These are phyloP conservation scores for Metopolophium dirhodum DNA, from an alignment of 1,140 invertebrate species.

Conservation along the genomic window DNA sequence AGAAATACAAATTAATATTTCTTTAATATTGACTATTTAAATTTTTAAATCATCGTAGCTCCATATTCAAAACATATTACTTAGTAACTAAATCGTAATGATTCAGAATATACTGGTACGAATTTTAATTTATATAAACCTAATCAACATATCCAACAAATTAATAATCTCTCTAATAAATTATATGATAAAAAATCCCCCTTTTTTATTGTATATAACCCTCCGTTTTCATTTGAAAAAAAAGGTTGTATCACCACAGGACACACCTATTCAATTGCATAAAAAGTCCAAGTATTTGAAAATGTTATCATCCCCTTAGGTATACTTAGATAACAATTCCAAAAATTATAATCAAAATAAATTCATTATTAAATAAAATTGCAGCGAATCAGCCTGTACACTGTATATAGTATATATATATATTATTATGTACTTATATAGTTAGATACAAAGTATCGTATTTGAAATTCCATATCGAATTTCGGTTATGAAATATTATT, in stretches of 20 bases:
- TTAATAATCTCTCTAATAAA: background rate
- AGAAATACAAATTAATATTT: too few relatives aligned
- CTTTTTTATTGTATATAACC: too few relatives aligned
- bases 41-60: background rate
- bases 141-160: background rate
- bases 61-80: background rate
- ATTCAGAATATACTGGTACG: too few relatives aligned
- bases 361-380: background rate
- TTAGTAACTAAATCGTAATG: too few relatives aligned
- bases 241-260: background rate
- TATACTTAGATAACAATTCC: background rate
- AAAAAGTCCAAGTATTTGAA: too few relatives aligned
- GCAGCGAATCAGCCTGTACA: background rate
- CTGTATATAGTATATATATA: background rate
- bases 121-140: too few relatives aligned
- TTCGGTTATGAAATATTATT: background rate
- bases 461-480: background rate
- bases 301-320: too few relatives aligned
- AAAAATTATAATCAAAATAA: background rate
- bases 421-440: too few relatives aligned
- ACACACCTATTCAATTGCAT: background rate
- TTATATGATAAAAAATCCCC: background rate
- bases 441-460: background rate
- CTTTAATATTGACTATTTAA: too few relatives aligned
- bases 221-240: too few relatives aligned